These are phyloP conservation scores for Phrynocephalus versicolor DNA, from an alignment of 2,113 vertebrate genomes.

Conservation along the genomic window DNA sequence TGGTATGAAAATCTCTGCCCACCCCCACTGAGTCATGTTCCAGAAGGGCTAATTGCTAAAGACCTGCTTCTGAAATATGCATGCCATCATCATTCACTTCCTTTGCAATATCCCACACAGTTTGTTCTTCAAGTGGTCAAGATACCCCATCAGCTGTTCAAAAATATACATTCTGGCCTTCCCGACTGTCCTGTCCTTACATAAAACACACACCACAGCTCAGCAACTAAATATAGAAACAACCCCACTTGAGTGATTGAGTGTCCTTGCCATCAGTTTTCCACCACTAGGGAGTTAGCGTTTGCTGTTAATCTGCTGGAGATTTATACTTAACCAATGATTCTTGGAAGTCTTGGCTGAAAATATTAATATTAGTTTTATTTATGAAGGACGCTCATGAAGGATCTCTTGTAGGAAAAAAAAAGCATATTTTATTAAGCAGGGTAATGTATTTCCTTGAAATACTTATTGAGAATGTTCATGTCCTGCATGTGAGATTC, in stretches of 20 bases:
- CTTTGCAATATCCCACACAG: neutral
- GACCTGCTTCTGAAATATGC: neutral
- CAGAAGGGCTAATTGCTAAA: no score
- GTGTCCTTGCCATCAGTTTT: neutral
- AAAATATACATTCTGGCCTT: neutral
- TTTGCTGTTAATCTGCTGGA: neutral
- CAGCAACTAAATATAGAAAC: slow-evolving; percentile 10
- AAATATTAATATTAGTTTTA: neutral
- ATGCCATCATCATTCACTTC: neutral
- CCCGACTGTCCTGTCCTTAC: neutral
- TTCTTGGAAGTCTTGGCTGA: neutral
- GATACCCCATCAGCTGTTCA: neutral
- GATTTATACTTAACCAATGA: neutral
- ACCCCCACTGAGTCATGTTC: no score
- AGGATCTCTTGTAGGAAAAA: neutral
- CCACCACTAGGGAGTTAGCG: neutral
- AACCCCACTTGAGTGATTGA: neutral
- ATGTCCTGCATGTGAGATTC: neutral
- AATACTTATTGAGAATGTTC: neutral
- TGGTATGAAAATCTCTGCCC: no score
- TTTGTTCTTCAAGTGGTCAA: neutral
- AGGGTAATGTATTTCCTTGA: neutral
- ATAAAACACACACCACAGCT: neutral
- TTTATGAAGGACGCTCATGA: neutral
- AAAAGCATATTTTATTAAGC: neutral